Percentiles rank a stretch among this genome's conserved stretches.
Evolutionary conservation across 2,797 vertebrate genomes (phyloP).

Genomic region (Oryzias dopingdopingensis): DNA sequence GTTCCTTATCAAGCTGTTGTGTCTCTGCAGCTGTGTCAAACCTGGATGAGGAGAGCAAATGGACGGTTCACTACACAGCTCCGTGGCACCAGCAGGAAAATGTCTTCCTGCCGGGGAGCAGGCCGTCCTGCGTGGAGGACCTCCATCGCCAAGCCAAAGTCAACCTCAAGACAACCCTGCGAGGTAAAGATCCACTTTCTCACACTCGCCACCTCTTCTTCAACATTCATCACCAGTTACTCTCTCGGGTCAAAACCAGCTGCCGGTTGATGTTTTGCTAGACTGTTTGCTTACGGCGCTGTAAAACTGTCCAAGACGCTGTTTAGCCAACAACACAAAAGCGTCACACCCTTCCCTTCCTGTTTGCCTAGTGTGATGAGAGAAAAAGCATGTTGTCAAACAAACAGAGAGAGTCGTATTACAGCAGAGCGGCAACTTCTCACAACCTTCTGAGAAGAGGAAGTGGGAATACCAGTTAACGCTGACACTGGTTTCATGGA

Average conservation of each 20-base stretch:
- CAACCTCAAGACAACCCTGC: constrained; percentile 94
- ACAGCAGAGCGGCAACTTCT: constrained; percentile 16
- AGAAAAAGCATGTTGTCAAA: constrained; percentile 36
- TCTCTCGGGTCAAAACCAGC: too few relatives aligned
- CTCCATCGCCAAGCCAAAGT: constrained; percentile 95
- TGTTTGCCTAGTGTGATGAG: constrained; percentile 27
- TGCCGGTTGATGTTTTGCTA: not conserved
- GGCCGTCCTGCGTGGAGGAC: constrained; percentile 92
- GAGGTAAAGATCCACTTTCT: constrained; percentile 78
- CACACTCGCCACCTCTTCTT: too few relatives aligned
- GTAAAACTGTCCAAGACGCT: constrained; percentile 20
- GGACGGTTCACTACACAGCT: constrained; percentile 95
- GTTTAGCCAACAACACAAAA: constrained; percentile 33
- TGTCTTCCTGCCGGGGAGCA: constrained; percentile 88
- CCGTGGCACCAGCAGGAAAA: constrained; percentile 98
- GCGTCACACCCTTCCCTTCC: constrained; percentile 29
- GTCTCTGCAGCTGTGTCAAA: constrained; percentile 90
- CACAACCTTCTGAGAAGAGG: constrained; percentile 25
- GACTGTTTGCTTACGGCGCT: constrained; percentile 11
- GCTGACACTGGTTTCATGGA: constrained; percentile 25
- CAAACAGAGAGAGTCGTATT: constrained; percentile 29
- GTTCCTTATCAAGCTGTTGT: constrained; percentile 16
- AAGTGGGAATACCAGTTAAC: constrained; percentile 19
- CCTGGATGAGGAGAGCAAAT: constrained; percentile 96
- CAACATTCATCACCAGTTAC: too few relatives aligned